Evolutionary conservation across 1,140 invertebrate genomes (phyloP).

Genomic region (Papilio polyxenes): DNA sequence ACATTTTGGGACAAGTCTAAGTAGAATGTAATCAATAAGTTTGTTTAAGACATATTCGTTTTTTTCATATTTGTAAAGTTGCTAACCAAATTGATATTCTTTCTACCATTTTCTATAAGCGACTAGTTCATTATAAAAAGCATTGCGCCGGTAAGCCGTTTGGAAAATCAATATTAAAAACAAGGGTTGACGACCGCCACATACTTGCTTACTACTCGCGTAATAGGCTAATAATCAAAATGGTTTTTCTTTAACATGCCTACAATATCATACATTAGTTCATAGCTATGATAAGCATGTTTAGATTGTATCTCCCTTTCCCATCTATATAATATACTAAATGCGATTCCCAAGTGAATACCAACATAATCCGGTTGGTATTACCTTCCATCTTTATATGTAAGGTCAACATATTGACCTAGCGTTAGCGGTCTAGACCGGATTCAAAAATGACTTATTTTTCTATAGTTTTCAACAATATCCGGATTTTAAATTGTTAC

Average conservation of each 20-base stretch:
- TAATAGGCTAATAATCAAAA: conserved; percentile 12
- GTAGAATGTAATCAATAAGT: background rate
- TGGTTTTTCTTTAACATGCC: background rate
- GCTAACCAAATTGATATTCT: conserved; percentile 18
- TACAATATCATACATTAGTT: background rate
- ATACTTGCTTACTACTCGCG: conserved; percentile 40
- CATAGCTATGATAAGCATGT: too few species aligned
- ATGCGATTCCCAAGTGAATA: background rate
- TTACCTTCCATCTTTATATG: background rate
- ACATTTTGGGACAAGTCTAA: too few species aligned
- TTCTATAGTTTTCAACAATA: background rate
- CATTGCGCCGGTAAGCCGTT: conserved; percentile 43
- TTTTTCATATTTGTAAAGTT: background rate
- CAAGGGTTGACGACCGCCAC: conserved; percentile 56
- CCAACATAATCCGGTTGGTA: background rate
- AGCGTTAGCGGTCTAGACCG: background rate
- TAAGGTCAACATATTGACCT: background rate
- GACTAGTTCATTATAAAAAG: conserved; percentile 34
- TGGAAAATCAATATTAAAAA: conserved; percentile 64
- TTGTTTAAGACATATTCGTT: background rate
- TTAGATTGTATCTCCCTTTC: too few species aligned
- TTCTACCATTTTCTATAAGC: conserved; percentile 10
- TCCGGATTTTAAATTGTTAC: background rate
- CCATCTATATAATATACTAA: background rate
- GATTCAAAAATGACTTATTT: background rate